Conservation (phyloP, 2,888 invertebrate species). For the Timema cristinae region DNA sequence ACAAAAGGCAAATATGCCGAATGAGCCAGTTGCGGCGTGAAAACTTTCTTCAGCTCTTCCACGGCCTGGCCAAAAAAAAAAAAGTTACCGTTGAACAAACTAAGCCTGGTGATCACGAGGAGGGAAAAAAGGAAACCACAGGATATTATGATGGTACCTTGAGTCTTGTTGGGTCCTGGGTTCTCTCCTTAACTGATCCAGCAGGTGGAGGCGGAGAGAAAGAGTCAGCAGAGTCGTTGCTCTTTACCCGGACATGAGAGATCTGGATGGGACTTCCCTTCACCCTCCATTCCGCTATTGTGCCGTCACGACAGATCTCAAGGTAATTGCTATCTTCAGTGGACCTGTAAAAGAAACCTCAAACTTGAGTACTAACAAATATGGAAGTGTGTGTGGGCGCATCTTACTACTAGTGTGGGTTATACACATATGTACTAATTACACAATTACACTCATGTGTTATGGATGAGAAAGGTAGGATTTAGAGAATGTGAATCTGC, state of each 20-base stretch:
- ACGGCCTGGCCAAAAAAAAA: too few species aligned
- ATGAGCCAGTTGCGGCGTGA: slow-evolving; percentile 81
- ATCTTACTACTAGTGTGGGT: too few species aligned
- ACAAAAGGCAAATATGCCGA: slow-evolving; percentile 73
- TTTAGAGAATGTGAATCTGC: too few species aligned
- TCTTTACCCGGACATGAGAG: slow-evolving; percentile 33
- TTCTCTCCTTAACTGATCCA: slow-evolving; percentile 18
- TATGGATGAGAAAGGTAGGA: too few species aligned
- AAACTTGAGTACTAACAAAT: too few species aligned
- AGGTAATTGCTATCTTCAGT: slow-evolving; percentile 46
- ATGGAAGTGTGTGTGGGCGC: too few species aligned
- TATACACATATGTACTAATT: too few species aligned
- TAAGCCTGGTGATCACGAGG: too few species aligned
- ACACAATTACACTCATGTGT: too few species aligned
- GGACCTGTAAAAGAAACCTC: slow-evolving; percentile 20
- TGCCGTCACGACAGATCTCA: slow-evolving; percentile 58
- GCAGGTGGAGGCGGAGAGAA: slow-evolving; percentile 53
- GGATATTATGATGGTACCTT: slow-evolving; percentile 23
- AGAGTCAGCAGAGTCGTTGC: slow-evolving; percentile 56
- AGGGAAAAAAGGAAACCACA: background rate
- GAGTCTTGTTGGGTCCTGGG: slow-evolving; percentile 19
- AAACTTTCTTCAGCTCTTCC: slow-evolving; percentile 77
- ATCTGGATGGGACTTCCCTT: slow-evolving; percentile 47
- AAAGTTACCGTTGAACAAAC: too few species aligned
- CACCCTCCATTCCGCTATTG: slow-evolving; percentile 58